Evolutionary conservation across 1,140 invertebrate species (phyloP), one percentile per base, ranked within the genome.

Genomic region (Heliconius eleuchia): DNA sequence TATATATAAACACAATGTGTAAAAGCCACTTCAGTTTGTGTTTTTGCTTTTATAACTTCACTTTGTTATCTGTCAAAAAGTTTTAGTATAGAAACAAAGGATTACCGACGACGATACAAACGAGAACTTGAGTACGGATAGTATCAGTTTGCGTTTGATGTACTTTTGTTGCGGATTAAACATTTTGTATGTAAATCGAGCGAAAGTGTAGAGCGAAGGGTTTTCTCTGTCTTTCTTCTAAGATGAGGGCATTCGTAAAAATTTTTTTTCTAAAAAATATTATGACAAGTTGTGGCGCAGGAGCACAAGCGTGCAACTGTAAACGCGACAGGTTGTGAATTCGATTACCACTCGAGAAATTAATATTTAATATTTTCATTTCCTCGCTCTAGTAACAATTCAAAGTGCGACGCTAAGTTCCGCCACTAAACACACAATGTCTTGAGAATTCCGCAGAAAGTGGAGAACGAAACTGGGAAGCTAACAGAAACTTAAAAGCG

Each of bases 31-130:
- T 74, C 39, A 19, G 79, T 34, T 71, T 73, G 13, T 73, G 79
- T 76, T 80, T 80, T 80, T 80, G 42, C 79, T 80, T 74, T 77
- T 77, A 80, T 73, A 78, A 77, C 80, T 81, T 81, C 73, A 77
- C 76, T 78, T 73, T 78, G 80, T 78, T 81, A 78, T 81, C 76
- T 81, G 80, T 81, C 80, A 81, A 78, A 52, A 81, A 81, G 73
- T 81, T 81, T 77, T 57, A 76, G 75, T 34, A 73, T 81, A 23
- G 34, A 81, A 81, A 81, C 80, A 81, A 81, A 74, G 80, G 80
- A 81, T 81, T 81, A 81, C 76, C 72, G 73, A 72, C 78, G 79
- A 73, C 42, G 71, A 74, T 80, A 46, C 71, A 60, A 42, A 34
- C 71, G 71, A 34, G 57, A 80, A 80, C 74, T 80, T 80, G 50